Evolutionary conservation across 2,113 vertebrate genomes (phyloP).

Genomic region (Nibea albiflora): DNA sequence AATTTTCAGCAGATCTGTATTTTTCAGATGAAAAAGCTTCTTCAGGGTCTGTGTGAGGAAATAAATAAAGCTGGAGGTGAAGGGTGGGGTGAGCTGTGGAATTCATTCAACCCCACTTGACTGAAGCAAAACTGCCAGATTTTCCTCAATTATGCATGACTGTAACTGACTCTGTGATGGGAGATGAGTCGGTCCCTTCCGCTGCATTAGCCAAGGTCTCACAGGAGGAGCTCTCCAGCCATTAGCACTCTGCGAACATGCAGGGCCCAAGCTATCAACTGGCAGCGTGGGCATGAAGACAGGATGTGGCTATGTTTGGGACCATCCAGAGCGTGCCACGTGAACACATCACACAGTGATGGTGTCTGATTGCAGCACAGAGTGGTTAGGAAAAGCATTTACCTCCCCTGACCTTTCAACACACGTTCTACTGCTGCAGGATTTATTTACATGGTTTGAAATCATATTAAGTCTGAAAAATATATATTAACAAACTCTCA

Average conservation of each 20-base stretch:
- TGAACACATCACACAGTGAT: conserved; percentile 1
- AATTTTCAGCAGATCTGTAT: conserved; percentile 1
- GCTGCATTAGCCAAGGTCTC: conserved; percentile 15
- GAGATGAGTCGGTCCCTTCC: not conserved
- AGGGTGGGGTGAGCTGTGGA: not conserved
- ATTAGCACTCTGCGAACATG: not conserved
- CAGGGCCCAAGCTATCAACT: not conserved
- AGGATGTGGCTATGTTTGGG: not conserved
- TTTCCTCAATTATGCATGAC: conserved; percentile 37
- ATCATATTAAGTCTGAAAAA: not conserved
- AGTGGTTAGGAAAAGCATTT: not conserved
- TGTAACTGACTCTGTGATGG: conserved; percentile 25
- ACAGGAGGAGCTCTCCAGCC: conserved; percentile 14
- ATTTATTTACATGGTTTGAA: not conserved
- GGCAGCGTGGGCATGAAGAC: not conserved
- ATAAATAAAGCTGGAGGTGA: not conserved
- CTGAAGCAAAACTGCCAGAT: conserved; percentile 15
- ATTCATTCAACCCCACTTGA: conserved; percentile 11
- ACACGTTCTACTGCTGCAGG: not conserved
- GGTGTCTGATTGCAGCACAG: conserved; percentile 1
- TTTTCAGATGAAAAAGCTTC: conserved; percentile 11
- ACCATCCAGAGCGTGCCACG: not conserved
- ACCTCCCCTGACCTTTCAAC: not conserved
- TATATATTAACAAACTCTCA: too few species aligned
- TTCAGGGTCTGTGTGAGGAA: not conserved